Base-by-base conservation (phyloP, 1,140 invertebrate genomes). In the Lycorma delicatula region DNA sequence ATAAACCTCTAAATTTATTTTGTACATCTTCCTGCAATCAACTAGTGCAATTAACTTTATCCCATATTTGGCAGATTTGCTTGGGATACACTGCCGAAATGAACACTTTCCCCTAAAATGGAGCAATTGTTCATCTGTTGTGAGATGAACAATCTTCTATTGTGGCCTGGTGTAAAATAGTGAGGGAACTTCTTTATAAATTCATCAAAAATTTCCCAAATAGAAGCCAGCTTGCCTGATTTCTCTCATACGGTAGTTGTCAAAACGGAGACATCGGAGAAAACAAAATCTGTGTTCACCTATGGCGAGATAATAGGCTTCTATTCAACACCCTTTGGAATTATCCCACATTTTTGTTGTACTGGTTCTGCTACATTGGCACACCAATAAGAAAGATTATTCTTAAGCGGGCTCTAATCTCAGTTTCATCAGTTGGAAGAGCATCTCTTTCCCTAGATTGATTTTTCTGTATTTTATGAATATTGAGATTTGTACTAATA, bases 41-140 rank as follows among this genome's bases (percentile, higher is more conserved):
- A 52, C 58, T 11, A 66, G 36, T n/a, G 55, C 60, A 56, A 55
- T 68, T 11, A 67, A 54, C 55, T 67, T 68, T 18, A 69, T 50
- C 1, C 62, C 64, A 61, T 63, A 65, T 36, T 61, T 65, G 12
- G 23, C 54, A 11, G 65, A 63, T 52, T 67, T 65, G 29, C 20
- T 54, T 12, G 67, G 68, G 25, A 73, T 70, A 48, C 67, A 70
- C 20, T 64, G 62, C 18, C 60, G 41, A 48, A 67, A 68, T 18
- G 36, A 25, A 54, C 70, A 74, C 41, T 67, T 51, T 23, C 71
- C 70, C 38, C 69, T 62, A 58, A 72, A 74, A 25, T 56, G 51
- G 57, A 64, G 51, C 23, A 74, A 58, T 62, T 68, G 70, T 59
- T 75, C 71, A 61, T 75, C 73, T 22, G 74, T 68, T 7, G 67